phyloP scores from a whole-genome alignment of 2,113 vertebrate species.

The Edolisoma coerulescens region DNA sequence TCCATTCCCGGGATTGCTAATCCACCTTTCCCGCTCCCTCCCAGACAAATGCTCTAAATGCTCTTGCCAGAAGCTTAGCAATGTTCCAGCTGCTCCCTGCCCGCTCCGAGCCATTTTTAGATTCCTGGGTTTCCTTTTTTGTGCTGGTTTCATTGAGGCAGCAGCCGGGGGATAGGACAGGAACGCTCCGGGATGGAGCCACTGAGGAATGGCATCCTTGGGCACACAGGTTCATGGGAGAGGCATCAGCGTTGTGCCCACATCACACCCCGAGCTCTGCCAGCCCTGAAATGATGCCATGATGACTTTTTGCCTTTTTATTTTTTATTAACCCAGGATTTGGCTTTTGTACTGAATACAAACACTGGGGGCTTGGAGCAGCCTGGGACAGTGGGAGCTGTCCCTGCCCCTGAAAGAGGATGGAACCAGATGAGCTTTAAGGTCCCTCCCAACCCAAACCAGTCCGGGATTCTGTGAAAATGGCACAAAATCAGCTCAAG shows the following conservation, averaged over 20 bases:
- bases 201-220: fast-evolving
- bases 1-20: not conserved
- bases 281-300: no score
- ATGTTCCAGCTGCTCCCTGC: not conserved
- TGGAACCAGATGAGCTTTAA: fast-evolving
- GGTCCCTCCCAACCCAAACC: not conserved
- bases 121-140: not conserved
- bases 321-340: fast-evolving
- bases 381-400: not conserved
- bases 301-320: no score
- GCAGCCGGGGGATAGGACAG: not conserved
- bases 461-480: not conserved
- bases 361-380: not conserved
- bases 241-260: not conserved
- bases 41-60: not conserved
- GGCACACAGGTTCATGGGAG: fast-evolving
- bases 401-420: not conserved
- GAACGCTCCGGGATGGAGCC: fast-evolving
- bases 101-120: not conserved
- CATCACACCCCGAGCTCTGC: fast-evolving
- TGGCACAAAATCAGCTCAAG: not conserved
- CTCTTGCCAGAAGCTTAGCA: not conserved
- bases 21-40: not conserved
- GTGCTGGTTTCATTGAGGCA: not conserved
- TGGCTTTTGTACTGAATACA: not conserved